A percentile compares a stretch with the other conserved stretches of the same genome.
Conservation (phyloP, 1,140 invertebrate species). For the Alviniconcha marisindica region DNA sequence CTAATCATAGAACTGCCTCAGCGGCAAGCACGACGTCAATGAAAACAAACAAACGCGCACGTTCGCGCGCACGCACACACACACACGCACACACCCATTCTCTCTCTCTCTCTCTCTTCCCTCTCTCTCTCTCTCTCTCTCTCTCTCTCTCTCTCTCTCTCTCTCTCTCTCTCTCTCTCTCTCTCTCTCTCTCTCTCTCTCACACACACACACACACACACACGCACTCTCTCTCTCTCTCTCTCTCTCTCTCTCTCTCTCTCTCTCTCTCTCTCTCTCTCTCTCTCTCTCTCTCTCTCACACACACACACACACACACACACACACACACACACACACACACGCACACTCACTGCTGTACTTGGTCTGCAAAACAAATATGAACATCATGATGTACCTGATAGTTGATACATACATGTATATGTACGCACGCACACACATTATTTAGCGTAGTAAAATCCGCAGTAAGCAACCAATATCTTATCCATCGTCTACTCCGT, state of each 20-base stretch:
- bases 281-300: not conserved
- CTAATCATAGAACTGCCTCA: too few species aligned
- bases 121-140: constrained; percentile 17
- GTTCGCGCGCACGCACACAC: too few species aligned
- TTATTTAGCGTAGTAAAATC: too few species aligned
- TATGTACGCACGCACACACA: constrained; percentile 35
- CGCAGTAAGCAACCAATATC: too few species aligned
- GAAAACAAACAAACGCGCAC: too few species aligned
- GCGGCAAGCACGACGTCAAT: too few species aligned
- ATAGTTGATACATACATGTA: constrained; percentile 36
- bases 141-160: constrained; percentile 10
- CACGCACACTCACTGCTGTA: not conserved
- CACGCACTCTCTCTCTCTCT: not conserved
- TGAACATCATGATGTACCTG: too few species aligned
- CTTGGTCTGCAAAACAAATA: too few species aligned
- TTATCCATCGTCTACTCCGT: too few species aligned
- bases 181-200: constrained; percentile 18
- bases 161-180: not conserved
- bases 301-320: constrained; percentile 1
- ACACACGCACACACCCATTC: too few species aligned
- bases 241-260: not conserved
- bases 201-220: not conserved
- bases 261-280: not conserved
- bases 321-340: not conserved
- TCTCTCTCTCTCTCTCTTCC: not conserved